phyloP scores from a whole-genome alignment of 2,113 vertebrate genomes.

The Mus musculus region GRCm39 chr13:97915501-97916000 shows the following conservation, averaged over 20 bases:
- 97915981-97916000: not conserved
- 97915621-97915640: not conserved
- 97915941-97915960: too few relatives aligned
- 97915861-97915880: not conserved
- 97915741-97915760: constrained; percentile 51
- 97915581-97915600: not conserved
- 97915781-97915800: constrained; percentile 29
- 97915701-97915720: constrained; percentile 59
- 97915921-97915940: not conserved
- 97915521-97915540: constrained; percentile 35
- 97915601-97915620: not conserved
- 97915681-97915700: not conserved
- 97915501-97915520: not conserved
- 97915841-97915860: not conserved
- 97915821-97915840: not conserved
- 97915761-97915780: not conserved
- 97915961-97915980: too few relatives aligned
- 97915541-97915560: not conserved
- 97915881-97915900: not conserved
- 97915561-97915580: not conserved
- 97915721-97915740: constrained; percentile 38
- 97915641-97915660: not conserved
- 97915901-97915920: too few relatives aligned
- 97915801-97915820: constrained; percentile 3
- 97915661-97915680: not conserved